A percentile compares a stretch with the other conserved stretches of the same genome.
These are phyloP conservation scores for Telenomus remus DNA, from an alignment of 1,140 invertebrate species.

Conservation along the genomic window DNA sequence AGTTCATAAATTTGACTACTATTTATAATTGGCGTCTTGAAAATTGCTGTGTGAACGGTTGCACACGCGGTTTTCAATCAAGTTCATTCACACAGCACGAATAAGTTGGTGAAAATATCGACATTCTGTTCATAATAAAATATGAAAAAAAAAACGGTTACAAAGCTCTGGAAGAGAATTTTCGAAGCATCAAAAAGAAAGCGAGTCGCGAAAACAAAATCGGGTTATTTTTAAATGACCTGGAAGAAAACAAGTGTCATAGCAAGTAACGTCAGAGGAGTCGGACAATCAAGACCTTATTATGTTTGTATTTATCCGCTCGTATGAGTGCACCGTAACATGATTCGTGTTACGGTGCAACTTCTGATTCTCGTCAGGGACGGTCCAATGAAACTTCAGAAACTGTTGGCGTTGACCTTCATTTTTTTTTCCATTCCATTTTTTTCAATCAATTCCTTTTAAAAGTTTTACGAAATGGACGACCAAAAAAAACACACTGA, in stretches of 20 bases:
- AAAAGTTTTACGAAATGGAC: too few relatives aligned
- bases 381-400: constrained; percentile 18
- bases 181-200: too few relatives aligned
- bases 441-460: too few relatives aligned
- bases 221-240: constrained; percentile 35
- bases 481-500: too few relatives aligned
- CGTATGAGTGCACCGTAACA: constrained; percentile 15
- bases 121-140: too few relatives aligned
- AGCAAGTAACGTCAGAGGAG: constrained; percentile 3
- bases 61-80: constrained; percentile 16
- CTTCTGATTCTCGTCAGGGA: constrained; percentile 42
- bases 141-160: too few relatives aligned
- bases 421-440: too few relatives aligned
- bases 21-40: constrained; percentile 12
- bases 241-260: constrained; percentile 31
- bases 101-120: too few relatives aligned
- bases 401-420: constrained; percentile 18
- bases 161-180: too few relatives aligned
- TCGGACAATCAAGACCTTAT: constrained; percentile 7
- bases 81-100: constrained; percentile 45
- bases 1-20: constrained; percentile 31
- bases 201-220: constrained; percentile 32
- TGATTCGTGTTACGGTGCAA: constrained; percentile 46
- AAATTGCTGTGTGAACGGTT: constrained; percentile 8
- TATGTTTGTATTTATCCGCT: constrained; percentile 43